Evolutionary conservation across 2,888 invertebrate genomes (phyloP).

Genomic region (Geotrupes spiniger): DNA sequence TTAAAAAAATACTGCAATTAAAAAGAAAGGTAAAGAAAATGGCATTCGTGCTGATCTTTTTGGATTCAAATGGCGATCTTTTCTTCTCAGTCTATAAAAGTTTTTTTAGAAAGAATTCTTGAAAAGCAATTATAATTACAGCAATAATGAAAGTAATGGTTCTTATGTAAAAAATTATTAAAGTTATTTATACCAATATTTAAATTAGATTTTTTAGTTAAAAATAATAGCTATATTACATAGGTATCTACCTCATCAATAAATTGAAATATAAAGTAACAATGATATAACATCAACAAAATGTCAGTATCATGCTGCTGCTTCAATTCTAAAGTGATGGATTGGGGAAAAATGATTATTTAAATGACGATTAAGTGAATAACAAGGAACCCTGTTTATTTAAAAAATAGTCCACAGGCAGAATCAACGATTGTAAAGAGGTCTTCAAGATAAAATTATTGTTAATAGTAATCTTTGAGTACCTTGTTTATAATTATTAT

Average conservation of each 20-base stretch:
- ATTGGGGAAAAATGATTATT: slow-evolving; percentile 53
- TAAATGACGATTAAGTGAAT: slow-evolving; percentile 63
- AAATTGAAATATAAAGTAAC: slow-evolving; percentile 62
- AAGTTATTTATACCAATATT: slow-evolving; percentile 61
- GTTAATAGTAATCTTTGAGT: slow-evolving; percentile 54
- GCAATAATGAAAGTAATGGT: slow-evolving; percentile 49
- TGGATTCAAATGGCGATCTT: slow-evolving; percentile 63
- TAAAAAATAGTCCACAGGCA: slow-evolving; percentile 66
- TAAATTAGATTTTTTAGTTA: slow-evolving; percentile 75
- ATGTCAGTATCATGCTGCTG: slow-evolving; percentile 65
- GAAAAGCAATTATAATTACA: slow-evolving; percentile 54
- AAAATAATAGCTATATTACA: slow-evolving; percentile 69
- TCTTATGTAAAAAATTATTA: slow-evolving; percentile 42
- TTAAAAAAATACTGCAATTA: slow-evolving; percentile 67
- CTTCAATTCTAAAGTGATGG: slow-evolving; percentile 66
- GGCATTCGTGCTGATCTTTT: slow-evolving; percentile 54
- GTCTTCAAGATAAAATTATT: slow-evolving; percentile 60
- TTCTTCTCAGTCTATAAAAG: no score
- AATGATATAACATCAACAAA: slow-evolving; percentile 65
- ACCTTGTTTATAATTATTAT: slow-evolving; percentile 51
- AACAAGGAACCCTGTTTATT: slow-evolving; percentile 74
- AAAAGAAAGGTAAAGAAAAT: slow-evolving; percentile 62
- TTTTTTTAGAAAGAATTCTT: slow-evolving; percentile 59
- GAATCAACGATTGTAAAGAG: slow-evolving; percentile 59
- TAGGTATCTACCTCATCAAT: slow-evolving; percentile 69